Conservation (phyloP, 2,113 vertebrate species). For the Hiodon alosoides region DNA sequence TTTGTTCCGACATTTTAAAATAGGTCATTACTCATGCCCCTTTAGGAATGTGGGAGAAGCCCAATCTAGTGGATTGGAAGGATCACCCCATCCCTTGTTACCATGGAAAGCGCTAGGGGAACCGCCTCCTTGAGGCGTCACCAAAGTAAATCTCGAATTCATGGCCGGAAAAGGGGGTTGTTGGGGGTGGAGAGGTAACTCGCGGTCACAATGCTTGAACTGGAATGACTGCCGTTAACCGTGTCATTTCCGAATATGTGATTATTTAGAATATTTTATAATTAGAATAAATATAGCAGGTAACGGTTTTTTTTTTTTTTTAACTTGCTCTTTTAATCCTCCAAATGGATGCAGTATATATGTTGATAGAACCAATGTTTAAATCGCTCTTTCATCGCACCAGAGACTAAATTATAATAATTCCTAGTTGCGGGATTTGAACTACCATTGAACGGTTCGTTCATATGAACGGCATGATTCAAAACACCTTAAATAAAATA, state of each 20-base stretch:
- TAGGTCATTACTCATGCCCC: conserved; percentile 56
- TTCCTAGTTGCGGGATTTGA: too few species aligned
- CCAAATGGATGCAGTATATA: too few species aligned
- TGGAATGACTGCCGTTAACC: conserved; percentile 1
- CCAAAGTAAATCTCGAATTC: conserved; percentile 56
- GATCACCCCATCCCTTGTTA: conserved; percentile 61
- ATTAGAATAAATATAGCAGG: not conserved
- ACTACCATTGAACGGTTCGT: too few species aligned
- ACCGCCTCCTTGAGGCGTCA: conserved; percentile 54
- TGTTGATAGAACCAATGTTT: too few species aligned
- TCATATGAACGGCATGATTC: too few species aligned
- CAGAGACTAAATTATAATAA: too few species aligned
- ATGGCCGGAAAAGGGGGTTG: conserved; percentile 4
- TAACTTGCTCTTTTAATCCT: too few species aligned
- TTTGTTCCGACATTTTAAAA: conserved; percentile 48
- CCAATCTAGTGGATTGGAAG: conserved; percentile 58
- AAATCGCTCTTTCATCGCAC: too few species aligned
- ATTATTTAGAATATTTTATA: not conserved
- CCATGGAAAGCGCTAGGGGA: conserved; percentile 53
- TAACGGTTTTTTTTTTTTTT: too few species aligned
- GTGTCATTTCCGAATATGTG: not conserved
- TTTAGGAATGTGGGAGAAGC: conserved; percentile 51
- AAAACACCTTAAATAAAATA: too few species aligned
- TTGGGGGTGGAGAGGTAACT: conserved; percentile 48
- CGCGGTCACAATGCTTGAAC: conserved; percentile 43